Evolutionary conservation across 2,888 invertebrate genomes (phyloP).

Genomic region (Xylota sylvarum): DNA sequence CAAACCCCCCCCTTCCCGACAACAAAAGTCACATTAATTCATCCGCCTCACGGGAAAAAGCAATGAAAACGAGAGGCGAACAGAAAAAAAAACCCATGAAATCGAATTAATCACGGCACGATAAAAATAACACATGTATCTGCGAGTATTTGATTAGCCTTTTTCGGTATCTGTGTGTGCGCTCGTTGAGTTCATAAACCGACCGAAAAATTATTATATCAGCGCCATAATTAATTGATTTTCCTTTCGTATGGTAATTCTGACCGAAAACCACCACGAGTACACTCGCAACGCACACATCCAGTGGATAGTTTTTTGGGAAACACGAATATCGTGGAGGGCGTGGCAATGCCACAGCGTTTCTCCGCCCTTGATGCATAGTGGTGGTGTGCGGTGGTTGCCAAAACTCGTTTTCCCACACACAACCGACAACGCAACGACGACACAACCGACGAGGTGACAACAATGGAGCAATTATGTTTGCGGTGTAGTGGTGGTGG

Average conservation of each 20-base stretch:
- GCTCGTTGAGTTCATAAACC: conserved; percentile 56
- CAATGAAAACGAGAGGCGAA: conserved; percentile 12
- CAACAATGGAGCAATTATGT: conserved; percentile 48
- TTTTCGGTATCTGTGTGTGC: neutral
- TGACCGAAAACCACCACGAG: conserved; percentile 11
- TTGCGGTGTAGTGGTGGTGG: conserved; percentile 45
- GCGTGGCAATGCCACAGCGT: conserved; percentile 42
- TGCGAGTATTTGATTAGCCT: conserved; percentile 37
- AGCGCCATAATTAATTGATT: conserved; percentile 65
- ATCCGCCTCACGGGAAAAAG: conserved; percentile 11
- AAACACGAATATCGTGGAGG: conserved; percentile 3
- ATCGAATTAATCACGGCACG: conserved; percentile 50
- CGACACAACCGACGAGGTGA: conserved; percentile 45
- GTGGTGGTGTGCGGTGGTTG: conserved; percentile 46
- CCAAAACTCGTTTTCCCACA: conserved; percentile 54
- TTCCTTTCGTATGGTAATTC: conserved; percentile 52
- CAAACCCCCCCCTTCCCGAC: neutral
- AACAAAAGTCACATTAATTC: conserved; percentile 28
- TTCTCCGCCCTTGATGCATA: conserved; percentile 47
- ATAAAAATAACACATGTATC: conserved; percentile 29
- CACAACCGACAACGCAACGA: neutral
- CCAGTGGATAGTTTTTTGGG: conserved; percentile 10
- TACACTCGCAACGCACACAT: neutral
- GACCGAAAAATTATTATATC: conserved; percentile 56
- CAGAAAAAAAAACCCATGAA: conserved; percentile 23